phyloP scores from a whole-genome alignment of 1,140 invertebrate genomes.

The Drosophila persimilis region DNA sequence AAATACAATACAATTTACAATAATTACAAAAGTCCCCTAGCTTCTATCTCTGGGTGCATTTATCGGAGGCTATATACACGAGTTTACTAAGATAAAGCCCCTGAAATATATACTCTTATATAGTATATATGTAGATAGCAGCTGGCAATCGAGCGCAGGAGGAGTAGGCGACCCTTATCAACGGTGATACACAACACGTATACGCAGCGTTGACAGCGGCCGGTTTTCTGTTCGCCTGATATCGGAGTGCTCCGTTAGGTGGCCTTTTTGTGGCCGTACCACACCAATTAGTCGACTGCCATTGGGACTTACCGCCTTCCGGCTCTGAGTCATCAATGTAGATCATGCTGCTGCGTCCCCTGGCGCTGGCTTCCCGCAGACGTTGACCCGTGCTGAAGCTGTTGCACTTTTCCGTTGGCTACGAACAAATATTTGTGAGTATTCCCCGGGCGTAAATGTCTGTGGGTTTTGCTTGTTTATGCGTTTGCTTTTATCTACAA shows the following conservation, averaged over 20 bases:
- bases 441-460: background rate
- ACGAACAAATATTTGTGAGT: background rate
- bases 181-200: conserved; percentile 45
- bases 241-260: background rate
- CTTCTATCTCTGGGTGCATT: background rate
- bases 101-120: background rate
- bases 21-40: conserved; percentile 18
- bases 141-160: background rate
- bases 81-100: background rate
- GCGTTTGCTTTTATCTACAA: conserved; percentile 18
- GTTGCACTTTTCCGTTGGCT: conserved; percentile 12
- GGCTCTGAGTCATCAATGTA: conserved; percentile 93
- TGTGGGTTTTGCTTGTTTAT: conserved; percentile 14
- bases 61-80: conserved; percentile 5
- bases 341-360: conserved; percentile 86
- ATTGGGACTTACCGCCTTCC: conserved; percentile 89
- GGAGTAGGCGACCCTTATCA: conserved; percentile 39
- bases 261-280: no score
- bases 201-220: conserved; percentile 21
- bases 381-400: conserved; percentile 73
- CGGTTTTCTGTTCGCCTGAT: background rate
- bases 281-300: conserved; percentile 8
- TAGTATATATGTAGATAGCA: conserved; percentile 23
- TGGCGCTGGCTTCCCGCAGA: conserved; percentile 60
- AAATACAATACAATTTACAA: conserved; percentile 7